Conservation (phyloP, 2,888 invertebrate genomes). For the Phorcus lineatus region DNA sequence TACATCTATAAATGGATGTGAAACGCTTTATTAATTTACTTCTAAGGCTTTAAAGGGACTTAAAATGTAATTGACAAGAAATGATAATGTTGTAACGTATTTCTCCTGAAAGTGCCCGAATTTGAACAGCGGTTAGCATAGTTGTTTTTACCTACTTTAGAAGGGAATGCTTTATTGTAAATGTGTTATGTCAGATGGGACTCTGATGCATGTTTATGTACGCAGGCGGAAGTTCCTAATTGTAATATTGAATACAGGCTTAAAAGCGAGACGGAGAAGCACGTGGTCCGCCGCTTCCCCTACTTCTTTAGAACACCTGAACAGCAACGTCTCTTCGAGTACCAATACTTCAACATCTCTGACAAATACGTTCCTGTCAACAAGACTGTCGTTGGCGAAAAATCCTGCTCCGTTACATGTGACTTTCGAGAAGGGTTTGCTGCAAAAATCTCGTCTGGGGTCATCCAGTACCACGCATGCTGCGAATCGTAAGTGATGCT, state of each 20-base stretch:
- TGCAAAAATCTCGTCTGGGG: background rate
- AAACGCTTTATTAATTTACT: too few species aligned
- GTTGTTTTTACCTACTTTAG: too few species aligned
- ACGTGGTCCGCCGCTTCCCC: background rate
- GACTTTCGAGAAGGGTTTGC: background rate
- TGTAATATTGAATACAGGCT: background rate
- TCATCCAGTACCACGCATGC: background rate
- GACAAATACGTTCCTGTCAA: background rate
- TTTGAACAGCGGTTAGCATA: too few species aligned
- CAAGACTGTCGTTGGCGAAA: background rate
- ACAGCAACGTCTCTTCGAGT: background rate
- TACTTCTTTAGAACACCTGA: background rate
- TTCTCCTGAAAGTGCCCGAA: too few species aligned
- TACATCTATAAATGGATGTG: too few species aligned
- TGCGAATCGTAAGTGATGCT: background rate
- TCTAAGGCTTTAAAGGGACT: too few species aligned
- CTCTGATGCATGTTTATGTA: too few species aligned
- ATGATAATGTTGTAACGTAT: too few species aligned
- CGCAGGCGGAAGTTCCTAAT: too few species aligned
- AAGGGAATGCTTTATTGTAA: too few species aligned
- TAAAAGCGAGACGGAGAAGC: background rate
- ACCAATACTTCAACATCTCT: background rate
- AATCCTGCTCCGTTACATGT: background rate
- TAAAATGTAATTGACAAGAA: too few species aligned
- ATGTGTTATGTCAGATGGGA: too few species aligned